Evolutionary conservation across 2,797 vertebrate genomes (phyloP).

Genomic region (Microctenopoma lineatum): DNA sequence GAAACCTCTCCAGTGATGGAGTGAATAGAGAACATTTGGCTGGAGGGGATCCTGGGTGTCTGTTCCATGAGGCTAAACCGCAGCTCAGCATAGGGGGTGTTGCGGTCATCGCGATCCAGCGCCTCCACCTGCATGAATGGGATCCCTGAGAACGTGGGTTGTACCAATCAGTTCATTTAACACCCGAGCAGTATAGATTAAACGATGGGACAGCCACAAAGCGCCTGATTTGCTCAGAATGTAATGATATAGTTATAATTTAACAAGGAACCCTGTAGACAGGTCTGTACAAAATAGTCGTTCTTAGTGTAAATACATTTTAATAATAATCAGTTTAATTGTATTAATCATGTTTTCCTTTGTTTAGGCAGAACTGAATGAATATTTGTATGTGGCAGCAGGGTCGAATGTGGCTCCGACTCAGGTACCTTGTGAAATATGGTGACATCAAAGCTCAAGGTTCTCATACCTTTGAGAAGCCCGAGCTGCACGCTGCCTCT

Average conservation of each 20-base stretch:
- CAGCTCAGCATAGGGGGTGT: conserved; percentile 85
- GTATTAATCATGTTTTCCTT: neutral
- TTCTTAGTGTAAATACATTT: neutral
- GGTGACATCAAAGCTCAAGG: conserved; percentile 1
- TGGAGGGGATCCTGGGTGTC: conserved; percentile 82
- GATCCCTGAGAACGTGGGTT: conserved; percentile 66
- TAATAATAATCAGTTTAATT: neutral
- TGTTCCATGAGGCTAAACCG: conserved; percentile 85
- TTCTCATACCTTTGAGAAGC: conserved; percentile 81
- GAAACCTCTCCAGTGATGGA: conserved; percentile 81
- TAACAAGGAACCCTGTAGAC: too few species aligned
- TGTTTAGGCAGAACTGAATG: neutral
- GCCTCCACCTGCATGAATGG: conserved; percentile 86
- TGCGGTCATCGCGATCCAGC: conserved; percentile 80
- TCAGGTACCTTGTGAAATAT: neutral
- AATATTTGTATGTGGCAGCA: neutral
- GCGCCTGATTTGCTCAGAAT: neutral
- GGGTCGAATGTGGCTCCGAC: neutral
- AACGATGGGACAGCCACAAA: neutral
- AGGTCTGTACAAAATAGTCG: neutral
- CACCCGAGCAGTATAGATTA: neutral
- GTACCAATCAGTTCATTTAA: too few species aligned
- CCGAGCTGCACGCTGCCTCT: conserved; percentile 84
- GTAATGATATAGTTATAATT: neutral
- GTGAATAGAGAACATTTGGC: conserved; percentile 84